Evolutionary conservation across 2,888 invertebrate genomes (phyloP), one percentile per base, ranked within the genome.

Genomic region (Chydorus sphaericus): DNA sequence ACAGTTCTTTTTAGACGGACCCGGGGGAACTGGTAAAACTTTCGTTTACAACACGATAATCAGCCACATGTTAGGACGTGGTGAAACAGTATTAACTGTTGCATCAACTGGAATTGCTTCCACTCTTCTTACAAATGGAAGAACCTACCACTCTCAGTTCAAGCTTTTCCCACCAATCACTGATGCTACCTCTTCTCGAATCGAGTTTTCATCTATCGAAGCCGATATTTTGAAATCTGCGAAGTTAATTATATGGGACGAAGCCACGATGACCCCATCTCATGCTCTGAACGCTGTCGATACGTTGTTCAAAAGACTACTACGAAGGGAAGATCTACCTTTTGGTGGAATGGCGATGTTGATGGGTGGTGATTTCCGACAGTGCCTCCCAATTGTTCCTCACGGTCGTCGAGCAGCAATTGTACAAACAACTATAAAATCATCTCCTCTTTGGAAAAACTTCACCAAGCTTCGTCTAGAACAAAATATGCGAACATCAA

Each of bases 11-110:
- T 54, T 70, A 6, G 70, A 71, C 61, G 70, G 68, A 14, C 68
- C 70, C 2, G 70, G 68, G 4, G 71, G 70, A 16, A 66, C 68
- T 20, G 71, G 69, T 2, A 71, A 72, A 62, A 71, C 70, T 4
- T 70, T 62, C 57, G 57, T 70, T 2, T 68, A 67, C 56, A 63
- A 61, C 55, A 37, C 37, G n/a, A n/a, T 37, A 37, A 37, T 37
- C 37, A 37, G 18, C 37, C 16, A 16, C 18, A n/a, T 37, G 1
- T 1, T 1, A 18, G 37, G 37, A 16, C 16, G 18, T 16, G 37
- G 37, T 1, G 18, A 37, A 37, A 50, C 58, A 50, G 59, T 57
- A 20, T 55, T 60, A 48, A 59, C 60, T 2, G 63, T 66, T 56
- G 66, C 67, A 1, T 65, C 62, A 56, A 66, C 66, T 3, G 67